Evolutionary conservation across 2,888 invertebrate genomes (phyloP), one percentile per base, ranked within the genome.

Genomic region (Hyposoter didymator): DNA sequence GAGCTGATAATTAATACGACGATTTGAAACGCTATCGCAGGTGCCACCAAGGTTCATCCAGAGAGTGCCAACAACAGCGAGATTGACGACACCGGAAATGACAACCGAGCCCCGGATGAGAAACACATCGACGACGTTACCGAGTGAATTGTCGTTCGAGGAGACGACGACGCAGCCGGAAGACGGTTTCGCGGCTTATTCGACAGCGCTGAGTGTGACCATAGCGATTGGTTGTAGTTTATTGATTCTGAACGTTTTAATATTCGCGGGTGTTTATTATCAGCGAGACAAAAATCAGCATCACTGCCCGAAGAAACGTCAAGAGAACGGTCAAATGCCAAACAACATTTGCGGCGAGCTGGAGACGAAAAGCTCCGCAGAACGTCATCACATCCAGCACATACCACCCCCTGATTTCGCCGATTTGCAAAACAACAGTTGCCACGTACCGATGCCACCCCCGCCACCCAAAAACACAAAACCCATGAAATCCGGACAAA

Each of bases 191-290:
- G 97, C 98, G 0, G 97, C 98, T 0, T 98, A 98, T 91, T 98
- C 98, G 0, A 98, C 98, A 4, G 98, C 98, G 1, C 94, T 98
- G 17, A 98, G 98, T 93, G 98, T 98, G 0, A 98, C 98, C 19
- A 98, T 99, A 89, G 99, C 98, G 70, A 98, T 99, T 88, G 99
- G 99, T 55, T 98, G 98, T 92, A 98, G 98, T 5, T 94, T 99
- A 84, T 95, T 99, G 32, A 98, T 99, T 90, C 95, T 99, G 4
- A 99, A 99, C 93, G 97, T 99, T 67, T 95, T 99, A 43, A 98
- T 99, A 91, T 99, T 99, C 92, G 98, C 98, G 78, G 98, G 98
- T 4, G 98, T 99, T 0, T 99, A 98, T 93, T 99, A 99, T 92
- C 98, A 99, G 92, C 95, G 98, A 78, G 98, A 98, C 92, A 98